Evolutionary conservation across 2,888 invertebrate genomes (phyloP).

Genomic region (Mimumesa dahlbomi): DNA sequence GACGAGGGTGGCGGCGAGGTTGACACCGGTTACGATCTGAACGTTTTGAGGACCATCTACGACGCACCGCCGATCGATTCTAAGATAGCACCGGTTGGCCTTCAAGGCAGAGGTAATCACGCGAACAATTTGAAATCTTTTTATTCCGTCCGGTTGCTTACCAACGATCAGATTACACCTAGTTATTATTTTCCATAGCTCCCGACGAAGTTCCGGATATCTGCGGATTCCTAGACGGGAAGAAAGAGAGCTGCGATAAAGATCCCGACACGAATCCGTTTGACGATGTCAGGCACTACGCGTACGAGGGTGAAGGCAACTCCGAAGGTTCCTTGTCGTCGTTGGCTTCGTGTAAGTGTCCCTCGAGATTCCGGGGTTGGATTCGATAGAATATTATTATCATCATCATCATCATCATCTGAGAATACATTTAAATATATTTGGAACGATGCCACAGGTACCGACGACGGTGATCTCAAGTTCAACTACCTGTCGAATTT

Average conservation of each 20-base stretch:
- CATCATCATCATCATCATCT: neutral
- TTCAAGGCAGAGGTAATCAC: conserved; percentile 81
- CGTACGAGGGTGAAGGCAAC: conserved; percentile 98
- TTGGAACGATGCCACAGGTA: too few relatives aligned
- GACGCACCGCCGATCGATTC: conserved; percentile 83
- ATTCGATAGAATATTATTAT: neutral
- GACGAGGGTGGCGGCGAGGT: conserved; percentile 99
- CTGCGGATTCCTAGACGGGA: conserved; percentile 93
- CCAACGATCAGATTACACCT: too few relatives aligned
- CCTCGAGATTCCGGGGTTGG: neutral
- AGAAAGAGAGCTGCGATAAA: conserved; percentile 93
- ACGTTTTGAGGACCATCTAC: conserved; percentile 87
- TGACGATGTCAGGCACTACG: conserved; percentile 98
- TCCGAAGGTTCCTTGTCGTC: conserved; percentile 95
- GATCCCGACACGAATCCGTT: conserved; percentile 95
- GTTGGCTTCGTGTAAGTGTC: conserved; percentile 89
- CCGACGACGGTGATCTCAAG: conserved; percentile 95
- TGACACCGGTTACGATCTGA: conserved; percentile 95
- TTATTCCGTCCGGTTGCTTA: too few relatives aligned
- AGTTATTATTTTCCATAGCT: conserved; percentile 64
- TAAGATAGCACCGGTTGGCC: conserved; percentile 78
- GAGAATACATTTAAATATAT: too few relatives aligned
- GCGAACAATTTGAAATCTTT: neutral
- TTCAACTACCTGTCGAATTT: conserved; percentile 97
- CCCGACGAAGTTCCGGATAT: conserved; percentile 89